phyloP scores from a whole-genome alignment of 2,113 vertebrate genomes.

The Chamaea fasciata region DNA sequence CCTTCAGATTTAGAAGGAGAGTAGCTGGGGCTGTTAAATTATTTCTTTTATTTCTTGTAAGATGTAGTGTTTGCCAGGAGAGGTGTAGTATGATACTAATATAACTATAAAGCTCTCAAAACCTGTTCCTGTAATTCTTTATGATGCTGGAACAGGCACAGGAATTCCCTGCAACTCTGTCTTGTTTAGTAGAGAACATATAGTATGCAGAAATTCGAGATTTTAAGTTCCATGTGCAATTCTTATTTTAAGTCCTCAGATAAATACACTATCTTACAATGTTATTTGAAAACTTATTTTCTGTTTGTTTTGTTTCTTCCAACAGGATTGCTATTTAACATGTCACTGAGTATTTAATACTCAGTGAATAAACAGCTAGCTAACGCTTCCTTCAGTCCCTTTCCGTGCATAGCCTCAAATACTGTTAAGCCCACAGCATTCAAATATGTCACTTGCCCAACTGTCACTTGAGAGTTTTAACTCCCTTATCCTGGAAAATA shows the following conservation, averaged over 20 bases:
- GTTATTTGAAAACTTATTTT: not conserved
- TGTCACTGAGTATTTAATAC: not conserved
- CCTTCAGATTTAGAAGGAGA: not conserved
- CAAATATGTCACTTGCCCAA: not conserved
- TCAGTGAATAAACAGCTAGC: not conserved
- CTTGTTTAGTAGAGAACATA: not conserved
- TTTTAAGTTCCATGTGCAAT: not conserved
- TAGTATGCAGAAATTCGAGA: not conserved
- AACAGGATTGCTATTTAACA: not conserved
- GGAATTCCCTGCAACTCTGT: not conserved
- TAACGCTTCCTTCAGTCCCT: not conserved
- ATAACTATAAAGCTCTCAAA: not conserved
- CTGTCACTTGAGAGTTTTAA: not conserved
- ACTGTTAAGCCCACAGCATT: not conserved
- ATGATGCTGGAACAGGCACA: not conserved
- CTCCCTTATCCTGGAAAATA: not conserved
- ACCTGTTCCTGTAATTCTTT: not conserved
- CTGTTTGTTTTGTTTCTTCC: not conserved
- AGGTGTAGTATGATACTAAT: not conserved
- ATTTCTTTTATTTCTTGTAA: not conserved
- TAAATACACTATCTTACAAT: not conserved
- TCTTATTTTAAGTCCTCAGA: not conserved
- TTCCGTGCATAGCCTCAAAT: not conserved
- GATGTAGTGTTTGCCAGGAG: not conserved
- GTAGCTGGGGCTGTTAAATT: not conserved